These are phyloP conservation scores for Girardinus metallicus DNA, from an alignment of 2,797 vertebrate genomes.

Conservation along the genomic window DNA sequence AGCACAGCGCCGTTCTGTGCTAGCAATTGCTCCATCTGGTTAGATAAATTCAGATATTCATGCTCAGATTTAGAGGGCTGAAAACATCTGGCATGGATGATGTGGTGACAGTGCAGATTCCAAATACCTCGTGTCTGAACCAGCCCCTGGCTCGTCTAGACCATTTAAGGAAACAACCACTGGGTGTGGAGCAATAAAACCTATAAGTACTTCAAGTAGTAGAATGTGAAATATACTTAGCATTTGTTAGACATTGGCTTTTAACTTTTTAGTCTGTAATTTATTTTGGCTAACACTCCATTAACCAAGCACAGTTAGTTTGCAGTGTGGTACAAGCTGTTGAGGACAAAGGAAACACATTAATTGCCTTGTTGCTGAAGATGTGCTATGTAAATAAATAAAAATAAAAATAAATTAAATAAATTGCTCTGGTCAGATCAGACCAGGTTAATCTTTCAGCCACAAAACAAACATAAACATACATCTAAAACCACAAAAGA, in stretches of 20 bases:
- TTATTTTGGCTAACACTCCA: not conserved
- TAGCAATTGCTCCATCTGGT: constrained; percentile 55
- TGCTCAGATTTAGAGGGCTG: constrained; percentile 12
- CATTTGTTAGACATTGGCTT: not conserved
- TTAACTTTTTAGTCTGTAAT: not conserved
- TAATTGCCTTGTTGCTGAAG: not conserved
- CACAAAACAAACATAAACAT: not conserved
- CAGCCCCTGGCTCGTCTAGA: not conserved
- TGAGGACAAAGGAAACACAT: not conserved
- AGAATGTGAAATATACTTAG: not conserved
- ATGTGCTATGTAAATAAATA: too few species aligned
- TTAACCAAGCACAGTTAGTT: not conserved
- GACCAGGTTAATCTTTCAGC: not conserved
- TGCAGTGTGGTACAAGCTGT: not conserved
- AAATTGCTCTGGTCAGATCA: not conserved
- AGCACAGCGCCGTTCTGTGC: constrained; percentile 19
- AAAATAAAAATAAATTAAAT: not conserved
- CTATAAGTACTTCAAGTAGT: not conserved
- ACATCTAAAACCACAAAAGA: not conserved
- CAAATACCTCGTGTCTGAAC: not conserved
- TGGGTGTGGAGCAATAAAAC: not conserved
- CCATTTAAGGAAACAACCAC: not conserved
- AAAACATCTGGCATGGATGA: constrained; percentile 20
- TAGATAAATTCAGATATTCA: constrained; percentile 34
- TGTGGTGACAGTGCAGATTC: constrained; percentile 1